Evolutionary conservation across 2,888 invertebrate species (phyloP).

Genomic region (Calameuta pallipes): DNA sequence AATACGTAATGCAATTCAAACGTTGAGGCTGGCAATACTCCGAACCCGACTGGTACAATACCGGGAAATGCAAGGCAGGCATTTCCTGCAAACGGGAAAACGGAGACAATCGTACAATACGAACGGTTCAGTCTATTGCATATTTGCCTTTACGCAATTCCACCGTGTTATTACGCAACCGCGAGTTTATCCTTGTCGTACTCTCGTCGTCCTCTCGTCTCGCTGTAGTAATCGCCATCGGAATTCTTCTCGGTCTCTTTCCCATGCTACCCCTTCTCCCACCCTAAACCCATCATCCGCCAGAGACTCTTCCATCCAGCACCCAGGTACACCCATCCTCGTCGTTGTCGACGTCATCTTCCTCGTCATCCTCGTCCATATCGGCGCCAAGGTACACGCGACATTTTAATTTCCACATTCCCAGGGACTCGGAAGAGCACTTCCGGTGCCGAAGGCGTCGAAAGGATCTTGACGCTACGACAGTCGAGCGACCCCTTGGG

Average conservation of each 20-base stretch:
- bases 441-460: neutral
- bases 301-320: neutral
- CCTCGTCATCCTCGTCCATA: neutral
- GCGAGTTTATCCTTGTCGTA: neutral
- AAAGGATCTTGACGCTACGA: neutral
- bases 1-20: constrained; percentile 64
- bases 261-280: neutral
- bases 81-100: constrained; percentile 55
- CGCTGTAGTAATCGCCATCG: neutral
- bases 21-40: constrained; percentile 59
- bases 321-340: neutral
- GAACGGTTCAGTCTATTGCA: constrained; percentile 52
- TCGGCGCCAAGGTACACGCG: neutral
- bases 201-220: neutral
- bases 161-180: constrained; percentile 54
- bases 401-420: constrained; percentile 4
- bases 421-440: neutral
- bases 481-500: neutral
- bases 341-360: neutral
- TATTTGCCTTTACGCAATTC: constrained; percentile 61
- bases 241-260: neutral
- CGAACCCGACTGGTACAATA: constrained; percentile 53
- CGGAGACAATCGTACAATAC: constrained; percentile 54
- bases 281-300: no score
- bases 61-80: constrained; percentile 60